Percentiles rank a stretch among this genome's conserved stretches.
Evolutionary conservation across 2,797 vertebrate genomes (phyloP).

Genomic region (Sitta carolinensis): DNA sequence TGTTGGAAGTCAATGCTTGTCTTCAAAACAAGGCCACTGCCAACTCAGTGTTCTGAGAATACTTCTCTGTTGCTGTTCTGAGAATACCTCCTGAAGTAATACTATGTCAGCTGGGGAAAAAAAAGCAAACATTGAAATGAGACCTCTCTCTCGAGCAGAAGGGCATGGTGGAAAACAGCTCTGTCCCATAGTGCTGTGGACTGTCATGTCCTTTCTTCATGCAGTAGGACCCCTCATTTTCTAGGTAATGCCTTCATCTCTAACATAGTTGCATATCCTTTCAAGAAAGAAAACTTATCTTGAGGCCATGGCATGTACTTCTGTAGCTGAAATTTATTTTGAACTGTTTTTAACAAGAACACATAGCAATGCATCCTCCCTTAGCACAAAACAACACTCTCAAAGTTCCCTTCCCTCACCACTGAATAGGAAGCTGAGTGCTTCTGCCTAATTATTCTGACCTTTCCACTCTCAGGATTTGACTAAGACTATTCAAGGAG

Average conservation of each 20-base stretch:
- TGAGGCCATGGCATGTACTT: neutral
- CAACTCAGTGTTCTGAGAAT: neutral
- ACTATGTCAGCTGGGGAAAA: neutral
- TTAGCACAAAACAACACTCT: conserved; percentile 2
- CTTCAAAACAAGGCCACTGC: neutral
- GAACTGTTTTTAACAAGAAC: neutral
- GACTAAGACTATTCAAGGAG: conserved; percentile 32
- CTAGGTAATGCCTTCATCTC: neutral
- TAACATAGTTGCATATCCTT: neutral
- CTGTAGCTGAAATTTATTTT: conserved; percentile 16
- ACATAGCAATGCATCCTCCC: neutral
- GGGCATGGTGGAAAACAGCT: neutral
- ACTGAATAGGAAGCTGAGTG: neutral
- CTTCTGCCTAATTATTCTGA: conserved; percentile 54
- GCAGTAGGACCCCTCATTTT: neutral
- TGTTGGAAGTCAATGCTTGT: neutral
- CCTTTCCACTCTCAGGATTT: conserved; percentile 32
- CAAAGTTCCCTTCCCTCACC: neutral
- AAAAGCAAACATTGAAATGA: neutral
- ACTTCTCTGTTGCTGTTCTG: neutral
- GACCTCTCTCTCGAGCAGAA: neutral
- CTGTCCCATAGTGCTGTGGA: neutral
- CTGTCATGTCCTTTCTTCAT: neutral
- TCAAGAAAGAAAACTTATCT: neutral
- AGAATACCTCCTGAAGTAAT: neutral